Evolutionary conservation across 1,140 invertebrate species (phyloP), one percentile per base, ranked within the genome.

Genomic region (Drosophila lowei): DNA sequence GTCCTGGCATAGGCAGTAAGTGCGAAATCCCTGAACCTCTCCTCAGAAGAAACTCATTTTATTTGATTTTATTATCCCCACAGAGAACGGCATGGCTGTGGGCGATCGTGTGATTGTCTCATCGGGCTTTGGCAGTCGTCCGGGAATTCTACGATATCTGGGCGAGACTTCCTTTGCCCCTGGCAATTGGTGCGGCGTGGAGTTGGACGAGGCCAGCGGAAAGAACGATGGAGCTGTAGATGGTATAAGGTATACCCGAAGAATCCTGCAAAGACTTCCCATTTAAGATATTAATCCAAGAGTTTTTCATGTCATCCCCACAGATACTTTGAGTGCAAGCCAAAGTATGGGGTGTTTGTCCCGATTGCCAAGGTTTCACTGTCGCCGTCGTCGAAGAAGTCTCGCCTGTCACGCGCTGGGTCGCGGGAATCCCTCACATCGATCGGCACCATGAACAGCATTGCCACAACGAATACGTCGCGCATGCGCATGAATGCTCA

Each of bases 141-240:
- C 95, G 34, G 98, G 98, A 61, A 94, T 95, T 28, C 92, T 99
- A 16, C 94, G 95, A 60, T 99, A 95, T 90, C 93, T 97, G 55
- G 98, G 98, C 13, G 92, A 93, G 18, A 97, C 97, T 42, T 96
- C 98, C 66, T 99, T 99, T 92, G 97, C 97, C 8, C 90, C 94
- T 18, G 98, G 98, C 15, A 94, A 97, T 77, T 99, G 98, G 98
- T 98, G 96, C 63, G 98, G 98, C 13, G 95, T 99, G 21, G 97
- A 99, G 92, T 93, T 99, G 66, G 97, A 99, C 90, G 97, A 98
- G 63, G 95, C 97, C 1, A 92, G 96, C 59, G 98, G 98, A 41
- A 99, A 99, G 92, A 99, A 99, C 92, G 98, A 99, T 92, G 98
- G 98, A 47, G 96, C 96, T 44, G 97, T 99, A 43, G 96, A 95